Evolutionary conservation across 2,888 invertebrate genomes (phyloP), one percentile per base, ranked within the genome.

Genomic region (Gibbula magus): DNA sequence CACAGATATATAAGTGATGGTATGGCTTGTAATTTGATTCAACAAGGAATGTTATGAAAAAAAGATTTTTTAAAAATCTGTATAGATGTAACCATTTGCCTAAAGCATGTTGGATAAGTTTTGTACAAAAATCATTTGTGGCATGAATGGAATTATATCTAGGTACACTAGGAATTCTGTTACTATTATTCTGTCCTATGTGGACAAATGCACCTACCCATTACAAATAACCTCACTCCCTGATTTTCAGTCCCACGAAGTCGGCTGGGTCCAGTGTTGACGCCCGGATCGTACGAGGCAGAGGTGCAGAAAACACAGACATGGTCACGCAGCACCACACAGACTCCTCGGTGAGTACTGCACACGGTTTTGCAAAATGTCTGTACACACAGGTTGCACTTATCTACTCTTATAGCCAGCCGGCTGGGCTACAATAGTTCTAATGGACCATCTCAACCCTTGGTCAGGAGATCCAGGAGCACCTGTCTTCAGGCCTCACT

Each of bases 181-280:
- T n/a, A 3, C 29, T 73, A 4, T 35, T 73, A 32, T 51, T 66
- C 29, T 66, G 2, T 22, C 8, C 25, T 7, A 8, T n/a, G 5
- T 29, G 32, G 2, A n/a, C 22, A 73, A 35, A 45, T 35, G 16
- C 45, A 70, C 8, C n/a, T 29, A 8, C 18, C 22, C 29, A n/a
- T 70, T 16, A 29, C 70, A 67, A 5, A 5, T 25, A 8, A 29
- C 52, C 20, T 5, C n/a, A 7, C 10, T 45, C 13, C 1, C 13
- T 13, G 13, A 45, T n/a, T 83, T 85, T 10, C 83, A 89, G 88
- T 86, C 52, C 80, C 85, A 18, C 85, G 86, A 53, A 89, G 89
- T 77, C 83, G 87, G 70, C 77, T 90, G n/a, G 90, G 90, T 1
- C 89, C 90, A 13, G 86, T 90, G 16, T 86, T 87, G 45, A 90